Conservation (phyloP, 2,797 vertebrate species). For the Morelia viridis region DNA sequence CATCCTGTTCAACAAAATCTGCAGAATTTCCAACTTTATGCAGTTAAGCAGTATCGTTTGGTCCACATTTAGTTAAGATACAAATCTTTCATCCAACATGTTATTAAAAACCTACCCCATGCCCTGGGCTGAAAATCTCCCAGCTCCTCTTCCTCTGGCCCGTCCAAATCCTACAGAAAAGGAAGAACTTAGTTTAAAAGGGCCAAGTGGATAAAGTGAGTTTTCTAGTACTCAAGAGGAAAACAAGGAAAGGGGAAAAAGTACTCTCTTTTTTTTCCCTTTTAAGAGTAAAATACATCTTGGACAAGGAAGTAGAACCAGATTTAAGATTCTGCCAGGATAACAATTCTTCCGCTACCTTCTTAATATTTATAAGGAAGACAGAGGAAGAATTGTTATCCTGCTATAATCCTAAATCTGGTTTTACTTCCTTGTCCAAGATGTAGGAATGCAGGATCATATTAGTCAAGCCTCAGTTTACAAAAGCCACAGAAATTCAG, state of each 20-base stretch:
- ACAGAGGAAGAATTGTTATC: neutral
- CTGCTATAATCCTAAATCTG: neutral
- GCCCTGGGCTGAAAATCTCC: constrained; percentile 91
- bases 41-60: constrained; percentile 14
- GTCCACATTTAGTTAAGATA: neutral
- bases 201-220: constrained; percentile 18
- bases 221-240: constrained; percentile 9
- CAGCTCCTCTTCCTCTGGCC: constrained; percentile 85
- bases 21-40: neutral
- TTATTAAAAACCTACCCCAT: constrained; percentile 85
- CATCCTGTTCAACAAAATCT: neutral
- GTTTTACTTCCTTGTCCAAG: rapidly evolving
- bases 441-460: neutral
- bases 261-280: neutral
- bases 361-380: neutral
- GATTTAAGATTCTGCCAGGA: neutral
- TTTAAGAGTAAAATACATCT: neutral
- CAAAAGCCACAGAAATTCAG: neutral
- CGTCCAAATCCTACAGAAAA: constrained; percentile 83
- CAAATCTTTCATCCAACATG: neutral
- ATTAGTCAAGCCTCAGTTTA: rapidly evolving
- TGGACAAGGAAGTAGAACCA: neutral
- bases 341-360: neutral
- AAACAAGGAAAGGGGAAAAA: neutral
- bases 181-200: constrained; percentile 57